Base-by-base conservation (phyloP, 2,797 vertebrate genomes). In the Muscicapa comitata region DNA sequence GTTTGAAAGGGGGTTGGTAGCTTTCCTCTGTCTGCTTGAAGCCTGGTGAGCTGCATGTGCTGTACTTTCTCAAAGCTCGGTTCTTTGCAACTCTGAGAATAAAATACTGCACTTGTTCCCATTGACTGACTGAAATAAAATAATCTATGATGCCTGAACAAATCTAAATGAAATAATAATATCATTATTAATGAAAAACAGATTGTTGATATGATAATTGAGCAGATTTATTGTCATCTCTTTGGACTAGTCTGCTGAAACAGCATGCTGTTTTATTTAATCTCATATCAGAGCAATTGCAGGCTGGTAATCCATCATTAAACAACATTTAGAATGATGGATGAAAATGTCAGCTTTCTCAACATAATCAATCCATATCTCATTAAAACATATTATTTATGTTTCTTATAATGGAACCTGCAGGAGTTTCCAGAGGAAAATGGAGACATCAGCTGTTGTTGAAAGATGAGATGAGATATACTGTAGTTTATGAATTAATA, bases 121-220 rank as follows among this genome's bases (percentile, higher is more conserved):
- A 98, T 97, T 98, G 98, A 99, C 98, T 98, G 98, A 98, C 98
- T 98, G 98, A 98, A 99, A 99, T 99, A 98, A 99, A 99, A 99
- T 99, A 98, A 98, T 98, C 98, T 99, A 98, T 99, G 98, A 99
- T 99, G 98, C 98, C 98, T 99, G 98, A 99, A 99, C 98, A 99
- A 98, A 98, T 98, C 98, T 98, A 99, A 99, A 99, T 98, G 98
- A 99, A 99, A 99, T 99, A 99, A 99, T 99, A 99, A 99, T 99
- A 98, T 99, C 98, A 98, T 99, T 98, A 99, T 98, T 97, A 97
- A 98, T 99, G 99, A 99, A 98, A 99, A 99, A 97, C 92, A 96
- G 98, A 98, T 99, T 98, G 98, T 98, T 98, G 98, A 98, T 99
- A 99, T 95, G 97, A 97, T 99, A 99, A 99, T 98, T 99, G 99